Percentiles rank a stretch among this genome's conserved stretches.
Conservation (phyloP, 2,888 invertebrate genomes). For the Prionchulus punctatus region DNA sequence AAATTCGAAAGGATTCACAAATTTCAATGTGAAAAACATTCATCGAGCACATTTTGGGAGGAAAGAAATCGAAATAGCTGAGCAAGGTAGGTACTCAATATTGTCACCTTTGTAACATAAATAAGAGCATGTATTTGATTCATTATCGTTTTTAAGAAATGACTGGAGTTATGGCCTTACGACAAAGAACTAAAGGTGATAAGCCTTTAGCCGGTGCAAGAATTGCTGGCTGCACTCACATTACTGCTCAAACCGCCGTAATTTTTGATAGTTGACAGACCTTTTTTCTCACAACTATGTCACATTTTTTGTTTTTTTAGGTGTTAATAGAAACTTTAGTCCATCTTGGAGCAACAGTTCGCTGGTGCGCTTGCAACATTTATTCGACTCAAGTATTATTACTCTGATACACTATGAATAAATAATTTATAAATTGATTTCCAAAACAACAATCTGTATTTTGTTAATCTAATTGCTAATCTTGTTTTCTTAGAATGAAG, state of each 20-base stretch:
- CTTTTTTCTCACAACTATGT: too few relatives aligned
- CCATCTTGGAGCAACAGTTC: constrained; percentile 63
- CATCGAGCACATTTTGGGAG: constrained; percentile 82
- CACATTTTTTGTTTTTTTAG: too few relatives aligned
- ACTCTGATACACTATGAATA: too few relatives aligned
- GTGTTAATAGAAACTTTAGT: constrained; percentile 71
- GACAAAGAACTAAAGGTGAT: constrained; percentile 64
- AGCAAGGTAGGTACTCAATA: constrained; percentile 67
- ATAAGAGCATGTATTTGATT: too few relatives aligned
- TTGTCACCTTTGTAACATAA: too few relatives aligned
- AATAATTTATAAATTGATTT: too few relatives aligned
- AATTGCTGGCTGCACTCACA: constrained; percentile 92
- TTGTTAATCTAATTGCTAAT: neutral
- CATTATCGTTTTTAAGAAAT: constrained; percentile 69
- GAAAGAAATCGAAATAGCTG: constrained; percentile 90
- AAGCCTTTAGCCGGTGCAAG: constrained; percentile 82
- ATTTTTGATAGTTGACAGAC: too few relatives aligned
- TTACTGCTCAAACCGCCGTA: constrained; percentile 91
- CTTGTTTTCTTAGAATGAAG: constrained; percentile 60
- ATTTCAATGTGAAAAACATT: constrained; percentile 86
- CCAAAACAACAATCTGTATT: too few relatives aligned
- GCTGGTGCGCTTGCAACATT: constrained; percentile 95
- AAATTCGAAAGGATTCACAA: constrained; percentile 61
- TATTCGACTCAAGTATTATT: constrained; percentile 74
- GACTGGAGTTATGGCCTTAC: constrained; percentile 88